Evolutionary conservation across 2,888 invertebrate genomes (phyloP), one percentile per base, ranked within the genome.

Genomic region (Podotricha telesiphe): DNA sequence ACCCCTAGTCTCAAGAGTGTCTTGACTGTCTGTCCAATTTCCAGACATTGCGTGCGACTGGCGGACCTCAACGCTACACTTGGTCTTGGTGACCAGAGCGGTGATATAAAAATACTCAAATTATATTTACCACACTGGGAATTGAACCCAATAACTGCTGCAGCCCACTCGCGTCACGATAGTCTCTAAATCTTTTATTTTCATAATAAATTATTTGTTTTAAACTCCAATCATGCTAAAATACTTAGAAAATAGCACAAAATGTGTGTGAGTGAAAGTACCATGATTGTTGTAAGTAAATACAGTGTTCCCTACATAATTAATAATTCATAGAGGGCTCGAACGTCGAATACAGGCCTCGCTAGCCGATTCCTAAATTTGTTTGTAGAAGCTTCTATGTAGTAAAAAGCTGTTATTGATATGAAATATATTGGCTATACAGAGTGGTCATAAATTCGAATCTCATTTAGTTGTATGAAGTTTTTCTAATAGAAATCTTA

Each of bases 241-340:
- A 8, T 37, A 7, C 37, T 37, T 37, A 13, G 13, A 55, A 55
- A 55, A 55, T 11, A 17, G 5, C 11, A 45, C 11, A 45, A 45
- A 28, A 22, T n/a, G 42, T 28, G 42, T 42, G 15, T n/a, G 22
- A 53, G 22, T 11, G 34, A 17, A 37, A 59, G 28, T 45, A 45
- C 22, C 10, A 17, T 45, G 45, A 45, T n/a, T 10, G 45, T 22
- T n/a, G 20, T 45, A 45, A 22, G 59, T 59, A 59, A 59, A 59
- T 11, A 45, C 45, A 28, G n/a, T 28, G 59, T 59, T 28, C 59
- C 45, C 19, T 22, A 17, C n/a, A 59, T n/a, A 59, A 59, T 59
- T 59, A 59, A 59, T 59, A 59, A 59, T 59, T 59, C 59, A 59
- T 59, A 22, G 59, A 59, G 59, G 59, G 22, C 45, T 10, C 58